Evolutionary conservation across 2,797 vertebrate genomes (phyloP).

Genomic region (Podarcis siculus): DNA sequence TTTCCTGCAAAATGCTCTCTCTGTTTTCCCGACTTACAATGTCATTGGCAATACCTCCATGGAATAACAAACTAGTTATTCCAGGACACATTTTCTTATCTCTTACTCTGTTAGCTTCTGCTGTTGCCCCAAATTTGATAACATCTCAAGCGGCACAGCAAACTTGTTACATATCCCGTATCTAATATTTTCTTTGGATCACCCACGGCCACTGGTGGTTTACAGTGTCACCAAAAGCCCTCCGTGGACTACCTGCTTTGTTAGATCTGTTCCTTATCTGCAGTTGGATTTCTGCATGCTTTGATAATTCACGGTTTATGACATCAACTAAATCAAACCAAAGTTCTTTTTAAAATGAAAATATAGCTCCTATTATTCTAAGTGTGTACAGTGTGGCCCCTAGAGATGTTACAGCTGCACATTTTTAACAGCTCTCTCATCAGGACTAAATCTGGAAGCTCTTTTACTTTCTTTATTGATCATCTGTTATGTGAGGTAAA

Average conservation of each 20-base stretch:
- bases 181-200: slow-evolving; percentile 76
- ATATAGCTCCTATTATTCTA: slow-evolving; percentile 55
- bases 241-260: slow-evolving; percentile 66
- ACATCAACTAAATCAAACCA: slow-evolving; percentile 56
- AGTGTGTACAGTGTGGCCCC: slow-evolving; percentile 30
- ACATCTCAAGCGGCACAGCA: slow-evolving; percentile 66
- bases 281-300: slow-evolving; percentile 60
- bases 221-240: slow-evolving; percentile 68
- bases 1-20: slow-evolving; percentile 46
- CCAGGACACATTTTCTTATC: slow-evolving; percentile 69
- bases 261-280: slow-evolving; percentile 61
- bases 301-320: slow-evolving; percentile 57
- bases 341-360: slow-evolving; percentile 46
- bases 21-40: slow-evolving; percentile 56
- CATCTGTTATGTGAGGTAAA: not conserved
- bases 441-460: slow-evolving; percentile 63
- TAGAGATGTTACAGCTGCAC: slow-evolving; percentile 25
- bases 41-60: slow-evolving; percentile 54
- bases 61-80: slow-evolving; percentile 65
- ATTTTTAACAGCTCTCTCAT: slow-evolving; percentile 54
- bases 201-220: slow-evolving; percentile 68
- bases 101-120: slow-evolving; percentile 61
- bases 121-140: slow-evolving; percentile 62
- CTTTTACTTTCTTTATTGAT: slow-evolving; percentile 61
- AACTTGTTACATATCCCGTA: slow-evolving; percentile 77